phyloP scores from a whole-genome alignment of 1,140 invertebrate species.

The Battus philenor region DNA sequence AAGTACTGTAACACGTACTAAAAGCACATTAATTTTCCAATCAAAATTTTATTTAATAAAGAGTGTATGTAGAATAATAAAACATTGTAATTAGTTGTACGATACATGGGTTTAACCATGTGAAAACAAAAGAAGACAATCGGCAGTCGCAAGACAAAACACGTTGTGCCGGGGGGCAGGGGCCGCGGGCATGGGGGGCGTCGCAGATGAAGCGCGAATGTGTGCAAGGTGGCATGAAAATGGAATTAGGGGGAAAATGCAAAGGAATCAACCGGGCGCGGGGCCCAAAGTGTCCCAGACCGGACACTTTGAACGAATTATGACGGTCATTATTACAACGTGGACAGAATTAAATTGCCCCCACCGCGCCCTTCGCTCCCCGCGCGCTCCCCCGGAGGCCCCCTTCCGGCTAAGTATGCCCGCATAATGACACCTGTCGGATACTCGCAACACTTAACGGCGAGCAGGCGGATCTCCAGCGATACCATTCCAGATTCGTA shows the following conservation, averaged over 20 bases:
- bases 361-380: conserved; percentile 29
- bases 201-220: conserved; percentile 41
- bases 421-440: conserved; percentile 70
- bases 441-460: conserved; percentile 50
- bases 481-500: conserved; percentile 22
- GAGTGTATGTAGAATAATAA: too few relatives aligned
- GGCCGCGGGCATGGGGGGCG: conserved; percentile 21
- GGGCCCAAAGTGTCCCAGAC: conserved; percentile 67
- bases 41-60: too few relatives aligned
- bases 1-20: too few relatives aligned
- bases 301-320: conserved; percentile 78
- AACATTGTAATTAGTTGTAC: too few relatives aligned
- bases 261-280: conserved; percentile 62
- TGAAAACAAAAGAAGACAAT: too few relatives aligned
- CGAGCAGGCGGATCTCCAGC: conserved; percentile 33
- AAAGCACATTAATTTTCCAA: too few relatives aligned
- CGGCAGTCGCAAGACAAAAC: conserved; percentile 24
- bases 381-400: conserved; percentile 16
- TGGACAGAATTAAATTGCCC: conserved; percentile 77
- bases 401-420: conserved; percentile 57
- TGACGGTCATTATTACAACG: conserved; percentile 78
- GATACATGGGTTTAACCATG: too few relatives aligned
- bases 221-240: conserved; percentile 70
- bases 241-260: conserved; percentile 67
- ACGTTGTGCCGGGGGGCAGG: too few relatives aligned